Evolutionary conservation across 2,888 invertebrate species (phyloP).

Genomic region (Cheilosia vernalis): DNA sequence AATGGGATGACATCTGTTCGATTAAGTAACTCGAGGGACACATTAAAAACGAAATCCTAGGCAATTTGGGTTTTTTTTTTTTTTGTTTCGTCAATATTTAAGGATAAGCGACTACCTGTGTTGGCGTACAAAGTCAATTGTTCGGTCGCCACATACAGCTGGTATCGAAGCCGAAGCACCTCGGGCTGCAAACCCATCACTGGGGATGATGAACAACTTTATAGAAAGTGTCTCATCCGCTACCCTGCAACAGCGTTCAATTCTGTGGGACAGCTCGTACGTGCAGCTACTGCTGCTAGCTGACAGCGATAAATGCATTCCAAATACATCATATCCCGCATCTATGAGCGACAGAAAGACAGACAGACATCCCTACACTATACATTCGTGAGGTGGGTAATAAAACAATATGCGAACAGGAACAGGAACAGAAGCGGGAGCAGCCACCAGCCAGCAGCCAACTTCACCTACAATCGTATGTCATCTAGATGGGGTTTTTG

Average conservation of each 20-base stretch:
- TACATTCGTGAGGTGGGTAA: constrained; percentile 71
- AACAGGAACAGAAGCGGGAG: constrained; percentile 30
- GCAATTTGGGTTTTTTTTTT: constrained; percentile 16
- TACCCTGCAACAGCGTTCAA: constrained; percentile 42
- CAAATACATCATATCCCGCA: constrained; percentile 74
- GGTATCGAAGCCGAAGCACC: constrained; percentile 51
- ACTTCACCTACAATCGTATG: constrained; percentile 66
- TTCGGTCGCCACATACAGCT: constrained; percentile 59
- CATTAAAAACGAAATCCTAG: constrained; percentile 40
- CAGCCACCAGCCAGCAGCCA: constrained; percentile 7
- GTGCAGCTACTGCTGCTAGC: constrained; percentile 69
- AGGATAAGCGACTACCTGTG: constrained; percentile 67
- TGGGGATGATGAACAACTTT: constrained; percentile 69
- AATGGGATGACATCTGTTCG: constrained; percentile 28
- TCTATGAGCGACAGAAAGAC: constrained; percentile 69
- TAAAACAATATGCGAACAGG: constrained; percentile 71
- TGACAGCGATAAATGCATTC: constrained; percentile 75
- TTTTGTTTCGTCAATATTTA: constrained; percentile 56
- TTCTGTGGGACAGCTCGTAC: constrained; percentile 66
- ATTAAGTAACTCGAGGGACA: constrained; percentile 36
- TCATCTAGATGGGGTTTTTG: constrained; percentile 63
- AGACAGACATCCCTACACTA: constrained; percentile 42
- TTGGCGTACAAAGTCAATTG: constrained; percentile 66
- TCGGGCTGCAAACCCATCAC: constrained; percentile 51
- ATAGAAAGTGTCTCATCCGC: constrained; percentile 57